phyloP scores from a whole-genome alignment of 2,888 invertebrate species.

The Agrilus mali region DNA sequence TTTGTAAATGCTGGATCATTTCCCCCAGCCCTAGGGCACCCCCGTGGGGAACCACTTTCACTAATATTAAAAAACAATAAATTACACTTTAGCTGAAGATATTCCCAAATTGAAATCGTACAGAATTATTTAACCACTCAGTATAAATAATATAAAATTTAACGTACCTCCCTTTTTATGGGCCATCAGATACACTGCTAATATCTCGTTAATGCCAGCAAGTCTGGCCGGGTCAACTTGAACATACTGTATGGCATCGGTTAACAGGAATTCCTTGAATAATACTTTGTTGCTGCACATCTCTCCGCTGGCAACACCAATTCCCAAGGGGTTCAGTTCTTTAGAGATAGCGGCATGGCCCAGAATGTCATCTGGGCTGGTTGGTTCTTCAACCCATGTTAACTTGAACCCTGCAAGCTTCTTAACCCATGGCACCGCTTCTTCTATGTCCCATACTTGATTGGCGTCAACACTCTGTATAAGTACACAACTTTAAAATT shows the following conservation, averaged over 20 bases:
- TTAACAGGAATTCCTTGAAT: constrained; percentile 82
- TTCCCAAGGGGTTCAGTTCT: constrained; percentile 58
- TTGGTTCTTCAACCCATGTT: constrained; percentile 88
- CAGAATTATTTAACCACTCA: neutral
- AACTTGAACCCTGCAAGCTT: constrained; percentile 59
- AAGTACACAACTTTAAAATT: no score
- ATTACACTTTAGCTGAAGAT: neutral
- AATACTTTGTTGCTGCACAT: constrained; percentile 84
- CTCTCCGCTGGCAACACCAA: constrained; percentile 85
- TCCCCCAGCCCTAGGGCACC: constrained; percentile 89
- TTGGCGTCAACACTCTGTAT: constrained; percentile 75
- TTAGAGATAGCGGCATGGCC: constrained; percentile 72
- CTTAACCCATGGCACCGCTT: constrained; percentile 80
- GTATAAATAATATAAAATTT: neutral
- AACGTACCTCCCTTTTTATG: constrained; percentile 60
- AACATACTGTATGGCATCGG: constrained; percentile 70
- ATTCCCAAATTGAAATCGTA: no score
- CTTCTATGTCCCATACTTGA: constrained; percentile 76
- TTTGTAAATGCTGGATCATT: constrained; percentile 84
- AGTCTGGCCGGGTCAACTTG: constrained; percentile 84
- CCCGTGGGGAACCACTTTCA: constrained; percentile 87
- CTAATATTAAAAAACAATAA: constrained; percentile 23
- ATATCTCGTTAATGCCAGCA: constrained; percentile 78
- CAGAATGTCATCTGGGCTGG: constrained; percentile 78
- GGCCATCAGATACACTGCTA: constrained; percentile 82